A percentile compares a stretch with the other conserved stretches of the same genome.
These are phyloP conservation scores for Hybos culiciformis DNA, from an alignment of 2,888 invertebrate species.

Conservation along the genomic window DNA sequence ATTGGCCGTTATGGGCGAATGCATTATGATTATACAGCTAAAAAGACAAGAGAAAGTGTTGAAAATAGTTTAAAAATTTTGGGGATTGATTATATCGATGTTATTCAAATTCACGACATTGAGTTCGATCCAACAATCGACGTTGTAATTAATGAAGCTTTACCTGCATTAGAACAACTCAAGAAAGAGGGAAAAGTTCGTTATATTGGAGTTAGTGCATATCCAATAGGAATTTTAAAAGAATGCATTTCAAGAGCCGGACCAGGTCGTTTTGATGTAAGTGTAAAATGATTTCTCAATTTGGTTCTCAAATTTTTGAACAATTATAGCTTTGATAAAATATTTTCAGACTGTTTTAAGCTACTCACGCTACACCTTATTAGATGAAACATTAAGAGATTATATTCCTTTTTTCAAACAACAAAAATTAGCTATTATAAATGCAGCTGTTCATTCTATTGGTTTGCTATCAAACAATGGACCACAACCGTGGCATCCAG, in stretches of 20 bases:
- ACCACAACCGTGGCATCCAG: conserved; percentile 65
- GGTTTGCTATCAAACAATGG: conserved; percentile 60
- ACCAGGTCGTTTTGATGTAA: conserved; percentile 33
- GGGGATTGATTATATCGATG: conserved; percentile 64
- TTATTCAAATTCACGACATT: conserved; percentile 87
- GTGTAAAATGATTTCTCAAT: not conserved
- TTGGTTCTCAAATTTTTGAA: not conserved
- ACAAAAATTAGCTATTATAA: conserved; percentile 56
- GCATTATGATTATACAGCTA: conserved; percentile 70
- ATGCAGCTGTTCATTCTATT: conserved; percentile 66
- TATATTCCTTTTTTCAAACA: conserved; percentile 60
- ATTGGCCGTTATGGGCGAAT: conserved; percentile 62
- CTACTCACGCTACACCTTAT: conserved; percentile 66
- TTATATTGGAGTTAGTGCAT: conserved; percentile 77
- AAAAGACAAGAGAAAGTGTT: conserved; percentile 56
- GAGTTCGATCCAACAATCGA: conserved; percentile 71
- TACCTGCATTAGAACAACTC: conserved; percentile 65
- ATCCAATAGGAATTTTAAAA: conserved; percentile 63
- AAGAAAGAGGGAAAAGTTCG: conserved; percentile 58
- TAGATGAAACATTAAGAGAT: conserved; percentile 61
- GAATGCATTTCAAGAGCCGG: conserved; percentile 55
- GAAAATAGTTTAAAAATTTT: conserved; percentile 55
- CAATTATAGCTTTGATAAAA: conserved; percentile 13
- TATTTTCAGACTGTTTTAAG: conserved; percentile 45
- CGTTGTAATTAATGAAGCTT: conserved; percentile 66